Base-by-base conservation (phyloP, 2,888 invertebrate species). In the Dexiosoma caninum region DNA sequence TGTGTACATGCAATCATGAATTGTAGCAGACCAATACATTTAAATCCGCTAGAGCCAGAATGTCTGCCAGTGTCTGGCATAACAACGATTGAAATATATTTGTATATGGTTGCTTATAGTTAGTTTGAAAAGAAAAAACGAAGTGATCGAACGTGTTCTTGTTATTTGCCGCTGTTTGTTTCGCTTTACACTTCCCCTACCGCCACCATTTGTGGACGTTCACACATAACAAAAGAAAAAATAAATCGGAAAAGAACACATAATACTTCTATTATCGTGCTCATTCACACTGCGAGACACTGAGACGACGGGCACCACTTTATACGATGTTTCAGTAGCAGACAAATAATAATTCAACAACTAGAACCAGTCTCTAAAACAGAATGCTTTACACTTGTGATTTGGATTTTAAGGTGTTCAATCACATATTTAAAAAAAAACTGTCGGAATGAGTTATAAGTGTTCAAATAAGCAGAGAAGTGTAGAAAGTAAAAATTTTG, bases 381-480 rank as follows among this genome's bases (percentile, higher is more conserved):
- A 88, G 88, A 88, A 89, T 88, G 87, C 85, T 86, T 86, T 87
- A 88, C 89, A 89, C 88, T 88, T 88, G 88, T 87, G 86, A 86
- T 88, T 88, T 88, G 85, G 87, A 87, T 87, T 88, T 85, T 86
- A 86, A 87, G 86, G 87, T 86, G 88, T 87, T 86, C 87, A 86
- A 86, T 76, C 79, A 76, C 66, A 72, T 59, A 19, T 60, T 70
- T 46, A 60, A 62, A 75, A 49, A 40, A 42, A 79, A 23, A n/a
- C 62, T 37, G 67, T 72, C 72, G 71, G 62, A 79, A 67, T 62
- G 55, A 72, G 37, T 71, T 69, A 51, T 46, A 67, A 72, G 67
- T 71, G 57, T 67, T 35, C 21, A 8, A 51, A 19, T 21, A 57
- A 30, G 42, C 19, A 44, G 32, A 53, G n/a, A 62, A 49, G 40